These are phyloP conservation scores for Brachionus calyciflorus DNA, from an alignment of 1,140 invertebrate genomes.

Conservation along the genomic window DNA sequence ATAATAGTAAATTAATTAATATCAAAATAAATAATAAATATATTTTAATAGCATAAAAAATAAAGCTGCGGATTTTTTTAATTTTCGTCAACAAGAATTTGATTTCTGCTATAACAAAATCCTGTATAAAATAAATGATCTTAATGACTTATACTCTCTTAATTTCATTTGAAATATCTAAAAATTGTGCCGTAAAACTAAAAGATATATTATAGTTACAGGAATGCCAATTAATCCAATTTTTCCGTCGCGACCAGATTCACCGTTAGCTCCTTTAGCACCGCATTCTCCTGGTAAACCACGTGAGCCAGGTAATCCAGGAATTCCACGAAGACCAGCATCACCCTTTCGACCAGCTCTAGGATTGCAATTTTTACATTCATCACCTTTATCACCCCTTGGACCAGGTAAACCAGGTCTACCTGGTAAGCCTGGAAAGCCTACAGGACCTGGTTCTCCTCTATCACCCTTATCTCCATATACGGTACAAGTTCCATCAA, in stretches of 20 bases:
- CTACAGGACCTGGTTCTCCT: background rate
- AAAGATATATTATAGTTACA: too few relatives aligned
- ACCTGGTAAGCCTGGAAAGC: background rate
- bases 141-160: too few relatives aligned
- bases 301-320: background rate
- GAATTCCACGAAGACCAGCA: background rate
- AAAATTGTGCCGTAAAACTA: too few relatives aligned
- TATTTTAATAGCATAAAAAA: too few relatives aligned
- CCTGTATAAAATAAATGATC: too few relatives aligned
- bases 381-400: constrained; percentile 25
- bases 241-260: constrained; percentile 24
- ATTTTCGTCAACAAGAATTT: too few relatives aligned
- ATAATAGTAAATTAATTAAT: too few relatives aligned
- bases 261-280: constrained; percentile 7
- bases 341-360: constrained; percentile 22
- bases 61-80: too few relatives aligned
- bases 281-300: constrained; percentile 24
- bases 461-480: background rate
- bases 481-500: background rate
- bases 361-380: constrained; percentile 33
- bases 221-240: background rate
- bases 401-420: background rate
- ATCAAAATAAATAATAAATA: too few relatives aligned
- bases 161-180: too few relatives aligned
- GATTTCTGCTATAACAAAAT: too few relatives aligned